phyloP scores from a whole-genome alignment of 2,888 invertebrate species.

The Epirrita christyi region DNA sequence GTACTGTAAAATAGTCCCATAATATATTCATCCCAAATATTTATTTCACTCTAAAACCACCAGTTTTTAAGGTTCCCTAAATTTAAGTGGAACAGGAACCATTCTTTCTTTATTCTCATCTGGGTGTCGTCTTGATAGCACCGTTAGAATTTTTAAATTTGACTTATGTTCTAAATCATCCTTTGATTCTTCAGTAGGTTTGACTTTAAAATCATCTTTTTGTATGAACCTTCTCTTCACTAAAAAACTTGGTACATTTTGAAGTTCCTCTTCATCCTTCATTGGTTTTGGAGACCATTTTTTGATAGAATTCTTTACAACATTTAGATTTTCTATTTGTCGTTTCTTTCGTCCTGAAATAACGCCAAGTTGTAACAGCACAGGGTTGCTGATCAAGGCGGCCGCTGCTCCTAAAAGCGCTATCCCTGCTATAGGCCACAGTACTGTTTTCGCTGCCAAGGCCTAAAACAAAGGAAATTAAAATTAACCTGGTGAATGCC shows the following conservation, averaged over 20 bases:
- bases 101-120: constrained; percentile 50
- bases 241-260: constrained; percentile 13
- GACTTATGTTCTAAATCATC: constrained; percentile 7
- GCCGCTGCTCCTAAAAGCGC: constrained; percentile 93
- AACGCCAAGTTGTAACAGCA: constrained; percentile 91
- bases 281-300: constrained; percentile 36
- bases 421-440: constrained; percentile 91
- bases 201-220: constrained; percentile 26
- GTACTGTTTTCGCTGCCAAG: constrained; percentile 85
- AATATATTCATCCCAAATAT: not conserved
- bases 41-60: not conserved
- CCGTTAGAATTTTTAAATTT: constrained; percentile 10
- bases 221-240: constrained; percentile 37
- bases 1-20: no score
- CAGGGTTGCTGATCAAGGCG: constrained; percentile 90
- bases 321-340: constrained; percentile 59
- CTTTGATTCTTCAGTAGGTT: not conserved
- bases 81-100: constrained; percentile 61
- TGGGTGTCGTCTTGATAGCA: constrained; percentile 31
- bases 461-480: constrained; percentile 68
- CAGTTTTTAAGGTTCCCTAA: constrained; percentile 41
- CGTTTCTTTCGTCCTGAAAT: constrained; percentile 86
- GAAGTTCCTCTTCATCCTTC: not conserved
- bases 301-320: constrained; percentile 36
- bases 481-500: not conserved